These are phyloP conservation scores for Ornithorhynchus anatinus DNA, from an alignment of 2,113 vertebrate genomes.

Conservation along the genomic window DNA sequence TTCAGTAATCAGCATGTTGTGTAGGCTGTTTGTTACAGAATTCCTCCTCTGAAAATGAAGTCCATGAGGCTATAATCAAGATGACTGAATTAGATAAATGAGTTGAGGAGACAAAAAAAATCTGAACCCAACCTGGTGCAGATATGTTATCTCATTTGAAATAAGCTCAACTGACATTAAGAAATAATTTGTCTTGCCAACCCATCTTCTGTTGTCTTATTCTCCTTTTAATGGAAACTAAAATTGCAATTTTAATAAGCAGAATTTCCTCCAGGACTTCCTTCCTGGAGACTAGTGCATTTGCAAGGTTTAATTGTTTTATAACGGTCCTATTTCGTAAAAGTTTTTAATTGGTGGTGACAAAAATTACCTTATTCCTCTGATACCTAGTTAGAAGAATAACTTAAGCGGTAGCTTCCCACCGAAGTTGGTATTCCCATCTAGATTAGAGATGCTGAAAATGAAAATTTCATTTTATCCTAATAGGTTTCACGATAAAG, in stretches of 20 bases:
- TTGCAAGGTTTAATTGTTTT: conserved; percentile 86
- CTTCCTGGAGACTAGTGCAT: conserved; percentile 77
- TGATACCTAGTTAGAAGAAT: conserved; percentile 60
- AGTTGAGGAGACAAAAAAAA: conserved; percentile 76
- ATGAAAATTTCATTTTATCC: conserved; percentile 9
- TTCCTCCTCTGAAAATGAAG: conserved; percentile 75
- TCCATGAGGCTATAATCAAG: conserved; percentile 79
- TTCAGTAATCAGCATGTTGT: conserved; percentile 80
- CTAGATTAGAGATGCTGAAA: conserved; percentile 7
- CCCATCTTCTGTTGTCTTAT: conserved; percentile 82
- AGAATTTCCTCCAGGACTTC: conserved; percentile 83
- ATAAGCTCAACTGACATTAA: conserved; percentile 84
- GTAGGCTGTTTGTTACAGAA: conserved; percentile 79
- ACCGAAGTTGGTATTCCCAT: conserved; percentile 25
- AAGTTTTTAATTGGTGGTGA: conserved; percentile 86
- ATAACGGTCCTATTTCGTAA: conserved; percentile 80
- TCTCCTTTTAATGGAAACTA: conserved; percentile 85
- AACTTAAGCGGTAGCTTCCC: conserved; percentile 41
- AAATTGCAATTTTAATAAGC: conserved; percentile 88
- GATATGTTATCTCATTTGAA: conserved; percentile 81
- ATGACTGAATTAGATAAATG: conserved; percentile 87
- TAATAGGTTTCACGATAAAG: neutral
- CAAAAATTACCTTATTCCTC: conserved; percentile 80
- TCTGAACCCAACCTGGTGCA: conserved; percentile 75
- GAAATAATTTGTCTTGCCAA: conserved; percentile 85